phyloP scores from a whole-genome alignment of 2,113 vertebrate genomes.

The Hydrolagus affinis region DNA sequence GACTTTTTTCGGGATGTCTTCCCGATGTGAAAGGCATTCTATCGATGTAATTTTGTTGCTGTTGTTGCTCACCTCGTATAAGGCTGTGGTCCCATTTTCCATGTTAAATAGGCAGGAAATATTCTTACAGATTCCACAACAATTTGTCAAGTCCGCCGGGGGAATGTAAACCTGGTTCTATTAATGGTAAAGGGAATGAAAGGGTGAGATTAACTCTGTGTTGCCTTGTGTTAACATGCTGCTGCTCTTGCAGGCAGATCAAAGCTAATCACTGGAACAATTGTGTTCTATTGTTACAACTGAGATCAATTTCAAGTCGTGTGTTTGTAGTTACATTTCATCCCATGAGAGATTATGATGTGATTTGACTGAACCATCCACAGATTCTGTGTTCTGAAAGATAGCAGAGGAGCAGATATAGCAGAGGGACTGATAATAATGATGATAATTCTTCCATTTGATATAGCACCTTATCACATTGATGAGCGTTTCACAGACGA shows the following conservation, averaged over 20 bases:
- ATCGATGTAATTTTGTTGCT: too few relatives aligned
- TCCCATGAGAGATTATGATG: not conserved
- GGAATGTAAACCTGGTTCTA: constrained; percentile 88
- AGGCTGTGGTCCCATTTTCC: constrained; percentile 69
- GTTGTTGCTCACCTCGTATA: constrained; percentile 62
- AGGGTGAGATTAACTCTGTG: not conserved
- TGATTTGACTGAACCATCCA: not conserved
- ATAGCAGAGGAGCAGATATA: too few relatives aligned
- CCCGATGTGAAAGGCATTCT: too few relatives aligned
- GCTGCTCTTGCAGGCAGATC: not conserved
- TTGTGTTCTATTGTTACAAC: too few relatives aligned
- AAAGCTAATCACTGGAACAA: too few relatives aligned
- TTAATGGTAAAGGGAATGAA: constrained; percentile 3
- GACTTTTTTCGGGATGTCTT: not conserved
- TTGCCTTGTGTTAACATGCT: not conserved
- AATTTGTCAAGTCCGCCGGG: constrained; percentile 71
- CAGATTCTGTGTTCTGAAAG: too few relatives aligned
- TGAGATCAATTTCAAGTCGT: too few relatives aligned
- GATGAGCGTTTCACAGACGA: too few relatives aligned
- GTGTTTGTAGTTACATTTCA: too few relatives aligned
- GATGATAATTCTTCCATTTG: too few relatives aligned
- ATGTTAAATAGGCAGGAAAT: constrained; percentile 76
- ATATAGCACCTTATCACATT: too few relatives aligned
- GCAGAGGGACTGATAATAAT: too few relatives aligned
- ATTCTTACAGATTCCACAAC: constrained; percentile 85